phyloP scores from a whole-genome alignment of 2,888 invertebrate species.

The Mimachlamys varia region DNA sequence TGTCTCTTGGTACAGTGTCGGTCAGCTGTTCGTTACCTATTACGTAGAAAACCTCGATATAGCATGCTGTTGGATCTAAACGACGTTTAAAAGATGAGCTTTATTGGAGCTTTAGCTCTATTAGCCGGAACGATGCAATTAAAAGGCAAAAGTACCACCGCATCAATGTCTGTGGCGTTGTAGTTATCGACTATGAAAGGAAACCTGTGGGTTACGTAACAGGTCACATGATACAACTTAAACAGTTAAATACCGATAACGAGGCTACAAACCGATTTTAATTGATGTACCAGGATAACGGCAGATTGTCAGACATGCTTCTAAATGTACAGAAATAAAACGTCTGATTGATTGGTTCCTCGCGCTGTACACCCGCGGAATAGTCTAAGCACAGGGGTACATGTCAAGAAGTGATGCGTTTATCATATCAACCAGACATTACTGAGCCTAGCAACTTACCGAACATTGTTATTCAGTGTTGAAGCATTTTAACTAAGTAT shows the following conservation, averaged over 20 bases:
- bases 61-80: too few species aligned
- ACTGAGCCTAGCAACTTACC: too few species aligned
- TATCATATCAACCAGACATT: background rate
- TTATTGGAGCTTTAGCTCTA: background rate
- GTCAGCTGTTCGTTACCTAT: background rate
- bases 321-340: background rate
- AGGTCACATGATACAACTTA: background rate
- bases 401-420: background rate
- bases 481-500: too few species aligned
- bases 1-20: background rate
- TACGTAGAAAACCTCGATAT: background rate
- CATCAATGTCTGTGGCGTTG: background rate
- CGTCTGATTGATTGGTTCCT: background rate
- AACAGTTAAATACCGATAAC: background rate
- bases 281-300: background rate
- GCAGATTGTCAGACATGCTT: background rate
- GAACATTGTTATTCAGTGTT: too few species aligned
- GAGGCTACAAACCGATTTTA: constrained; percentile 23
- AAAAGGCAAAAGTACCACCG: constrained; percentile 13
- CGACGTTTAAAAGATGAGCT: too few species aligned
- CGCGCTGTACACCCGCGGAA: background rate
- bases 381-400: background rate
- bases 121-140: constrained; percentile 24
- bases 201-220: constrained; percentile 1
- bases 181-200: background rate